A percentile compares a stretch with the other conserved stretches of the same genome.
phyloP scores from a whole-genome alignment of 2,113 vertebrate species.

The Ciconia stormi region DNA sequence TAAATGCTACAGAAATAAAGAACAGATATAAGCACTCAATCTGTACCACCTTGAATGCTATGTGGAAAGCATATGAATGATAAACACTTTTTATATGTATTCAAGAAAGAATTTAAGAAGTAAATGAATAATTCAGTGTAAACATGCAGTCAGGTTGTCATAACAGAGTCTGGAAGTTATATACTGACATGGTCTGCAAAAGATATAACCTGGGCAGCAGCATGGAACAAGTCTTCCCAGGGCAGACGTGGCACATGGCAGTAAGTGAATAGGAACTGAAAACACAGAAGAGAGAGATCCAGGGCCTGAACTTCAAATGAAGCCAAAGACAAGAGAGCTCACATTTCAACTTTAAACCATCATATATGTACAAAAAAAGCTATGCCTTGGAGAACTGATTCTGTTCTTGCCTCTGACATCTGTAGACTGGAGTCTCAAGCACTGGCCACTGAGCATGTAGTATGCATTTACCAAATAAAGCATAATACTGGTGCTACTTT shows the following conservation, averaged over 20 bases:
- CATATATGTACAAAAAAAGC: background rate
- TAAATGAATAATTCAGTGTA: background rate
- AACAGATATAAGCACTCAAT: background rate
- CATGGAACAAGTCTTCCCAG: background rate
- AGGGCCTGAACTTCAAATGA: background rate
- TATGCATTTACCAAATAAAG: background rate
- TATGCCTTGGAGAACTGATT: background rate
- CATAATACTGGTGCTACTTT: background rate
- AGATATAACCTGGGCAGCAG: background rate
- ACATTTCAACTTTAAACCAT: background rate
- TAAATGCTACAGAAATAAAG: background rate
- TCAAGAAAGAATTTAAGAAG: background rate
- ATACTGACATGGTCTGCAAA: background rate
- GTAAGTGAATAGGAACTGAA: background rate
- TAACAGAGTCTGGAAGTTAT: background rate
- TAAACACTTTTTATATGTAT: background rate
- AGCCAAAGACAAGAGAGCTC: background rate
- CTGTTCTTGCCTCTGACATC: background rate
- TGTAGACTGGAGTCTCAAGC: background rate
- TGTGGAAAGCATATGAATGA: background rate
- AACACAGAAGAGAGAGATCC: background rate
- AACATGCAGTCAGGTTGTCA: background rate
- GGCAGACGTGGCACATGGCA: background rate
- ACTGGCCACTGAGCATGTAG: background rate
- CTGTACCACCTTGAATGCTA: background rate